Percentiles rank a stretch among this genome's conserved stretches.
Evolutionary conservation across 2,797 vertebrate species (phyloP).

Genomic region (Pristis pectinata): DNA sequence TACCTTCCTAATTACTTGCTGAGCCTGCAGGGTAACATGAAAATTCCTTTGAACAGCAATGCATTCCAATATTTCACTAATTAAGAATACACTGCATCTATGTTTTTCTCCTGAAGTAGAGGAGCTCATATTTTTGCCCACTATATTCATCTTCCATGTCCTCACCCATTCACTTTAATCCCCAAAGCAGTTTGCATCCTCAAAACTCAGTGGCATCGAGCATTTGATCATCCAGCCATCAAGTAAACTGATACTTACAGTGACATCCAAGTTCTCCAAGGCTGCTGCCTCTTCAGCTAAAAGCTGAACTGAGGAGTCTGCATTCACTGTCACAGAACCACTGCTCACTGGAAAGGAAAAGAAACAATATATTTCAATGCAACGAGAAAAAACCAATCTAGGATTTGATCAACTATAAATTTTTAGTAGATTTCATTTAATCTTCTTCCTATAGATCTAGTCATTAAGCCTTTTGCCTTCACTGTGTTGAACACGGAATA

Average conservation of each 20-base stretch:
- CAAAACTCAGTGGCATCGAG: not conserved
- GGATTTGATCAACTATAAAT: not conserved
- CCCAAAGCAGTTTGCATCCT: not conserved
- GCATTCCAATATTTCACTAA: not conserved
- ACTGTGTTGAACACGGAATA: not conserved
- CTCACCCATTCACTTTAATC: no score
- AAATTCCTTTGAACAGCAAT: no score
- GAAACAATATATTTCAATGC: not conserved
- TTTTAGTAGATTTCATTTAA: not conserved
- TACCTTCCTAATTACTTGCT: not conserved
- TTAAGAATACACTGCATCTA: not conserved
- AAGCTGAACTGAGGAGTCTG: slow-evolving; percentile 82
- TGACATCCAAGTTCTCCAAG: slow-evolving; percentile 77
- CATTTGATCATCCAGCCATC: no score
- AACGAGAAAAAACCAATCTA: not conserved
- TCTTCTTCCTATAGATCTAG: not conserved
- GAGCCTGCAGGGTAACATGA: not conserved
- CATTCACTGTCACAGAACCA: slow-evolving; percentile 81
- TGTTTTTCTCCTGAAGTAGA: no score
- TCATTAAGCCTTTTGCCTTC: not conserved
- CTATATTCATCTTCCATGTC: no score
- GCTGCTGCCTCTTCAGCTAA: slow-evolving; percentile 79
- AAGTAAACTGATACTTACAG: slow-evolving; percentile 62
- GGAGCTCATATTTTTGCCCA: no score
- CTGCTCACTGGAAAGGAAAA: slow-evolving; percentile 76